Evolutionary conservation across 2,113 vertebrate genomes (phyloP), one percentile per base, ranked within the genome.

Genomic region (Aspidoscelis tigris): DNA sequence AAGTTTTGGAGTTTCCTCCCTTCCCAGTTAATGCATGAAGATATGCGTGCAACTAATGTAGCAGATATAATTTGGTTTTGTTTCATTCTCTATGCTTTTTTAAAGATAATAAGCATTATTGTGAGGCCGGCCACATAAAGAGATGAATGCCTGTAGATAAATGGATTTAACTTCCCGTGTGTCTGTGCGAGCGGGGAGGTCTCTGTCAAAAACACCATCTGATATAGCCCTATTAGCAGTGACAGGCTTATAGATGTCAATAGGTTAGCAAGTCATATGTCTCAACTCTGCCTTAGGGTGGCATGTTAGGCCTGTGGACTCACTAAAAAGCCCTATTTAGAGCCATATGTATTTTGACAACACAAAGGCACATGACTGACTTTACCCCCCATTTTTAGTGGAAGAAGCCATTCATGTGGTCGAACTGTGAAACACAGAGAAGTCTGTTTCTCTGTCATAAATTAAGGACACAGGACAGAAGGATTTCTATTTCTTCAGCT

Each of bases 161-260:
- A 76, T 12, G 58, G 22, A 82, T 80, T 2, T 53, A 43, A 11
- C 2, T 47, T 1, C 53, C 80, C n/a, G 3, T 14, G 26, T 21
- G 21, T 21, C 73, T 47, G 80, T 78, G 2, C 5, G 1, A 44
- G 66, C 83, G 11, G 61, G 86, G 64, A 68, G 85, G 75, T 68
- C 26, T 78, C 12, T 79, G 61, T 80, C 71, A 43, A 81, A 85
- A 80, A 16, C 0, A 1, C 5, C 7, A 21, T 76, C 70, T 82
- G 69, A 90, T 77, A 24, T 71, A 73, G 68, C 83, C 72, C 14
- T 7, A 1, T 91, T 90, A 89, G 86, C 76, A 89, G 41, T 53
- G 78, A 71, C 1, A n/a, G 55, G 78, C 43, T 84, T 73, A 91
- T 81, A 78, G 89, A 90, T 84, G 84, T 87, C 87, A 84, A 24